These are phyloP conservation scores for Mesorhabditis spiculigera DNA, from an alignment of 2,888 invertebrate genomes.

Conservation along the genomic window DNA sequence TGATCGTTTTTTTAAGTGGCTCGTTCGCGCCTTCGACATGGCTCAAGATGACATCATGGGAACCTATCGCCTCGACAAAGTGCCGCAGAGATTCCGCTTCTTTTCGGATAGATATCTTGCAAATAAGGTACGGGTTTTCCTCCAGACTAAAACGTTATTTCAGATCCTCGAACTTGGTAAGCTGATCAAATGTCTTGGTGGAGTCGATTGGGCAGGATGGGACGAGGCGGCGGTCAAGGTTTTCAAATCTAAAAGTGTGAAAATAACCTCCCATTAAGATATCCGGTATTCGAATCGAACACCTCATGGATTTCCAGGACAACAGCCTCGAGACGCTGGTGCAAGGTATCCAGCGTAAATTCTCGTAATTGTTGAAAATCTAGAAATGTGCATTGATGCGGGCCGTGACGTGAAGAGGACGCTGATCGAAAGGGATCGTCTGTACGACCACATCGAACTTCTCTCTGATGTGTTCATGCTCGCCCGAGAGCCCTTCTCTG, in stretches of 20 bases:
- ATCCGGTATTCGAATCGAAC: not conserved
- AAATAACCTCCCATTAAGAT: not conserved
- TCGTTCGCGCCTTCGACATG: not conserved
- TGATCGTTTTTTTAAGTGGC: not conserved
- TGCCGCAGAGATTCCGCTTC: not conserved
- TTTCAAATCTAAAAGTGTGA: not conserved
- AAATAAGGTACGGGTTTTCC: not conserved
- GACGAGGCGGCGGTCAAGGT: not conserved
- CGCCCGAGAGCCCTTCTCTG: not conserved
- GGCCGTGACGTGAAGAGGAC: constrained; percentile 1
- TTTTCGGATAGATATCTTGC: not conserved
- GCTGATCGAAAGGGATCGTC: constrained; percentile 1
- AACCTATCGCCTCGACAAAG: not conserved
- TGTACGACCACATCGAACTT: not conserved
- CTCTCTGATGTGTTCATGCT: not conserved
- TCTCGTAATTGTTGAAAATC: not conserved
- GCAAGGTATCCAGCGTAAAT: not conserved
- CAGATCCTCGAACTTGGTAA: constrained; percentile 1
- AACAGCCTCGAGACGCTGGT: not conserved
- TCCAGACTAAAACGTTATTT: not conserved
- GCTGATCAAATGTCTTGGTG: constrained; percentile 3
- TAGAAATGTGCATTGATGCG: not conserved
- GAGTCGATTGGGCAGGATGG: not conserved
- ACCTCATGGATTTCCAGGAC: not conserved
- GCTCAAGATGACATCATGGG: not conserved